A percentile compares a stretch with the other conserved stretches of the same genome.
Evolutionary conservation across 30 jellyfish, hydroid and myxozoan genomes (phyloP).

Genomic region (Cassiopea andromeda): DNA sequence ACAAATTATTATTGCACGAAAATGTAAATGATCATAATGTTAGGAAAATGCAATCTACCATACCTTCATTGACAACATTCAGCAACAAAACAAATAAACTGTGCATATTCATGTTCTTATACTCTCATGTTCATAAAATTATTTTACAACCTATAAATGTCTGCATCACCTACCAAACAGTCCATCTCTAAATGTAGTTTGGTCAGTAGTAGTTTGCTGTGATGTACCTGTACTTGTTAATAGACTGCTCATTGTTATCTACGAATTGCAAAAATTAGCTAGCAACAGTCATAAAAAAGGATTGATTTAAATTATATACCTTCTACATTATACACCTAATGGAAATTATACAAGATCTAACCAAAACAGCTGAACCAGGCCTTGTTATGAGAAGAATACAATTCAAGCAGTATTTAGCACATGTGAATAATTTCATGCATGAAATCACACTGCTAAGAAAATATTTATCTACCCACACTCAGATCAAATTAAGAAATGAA

Average conservation of each 20-base stretch:
- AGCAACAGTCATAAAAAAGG: background rate
- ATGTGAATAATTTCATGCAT: too few species aligned
- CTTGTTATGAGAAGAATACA: too few species aligned
- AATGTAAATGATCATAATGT: too few species aligned
- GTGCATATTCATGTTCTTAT: background rate
- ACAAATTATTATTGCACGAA: too few species aligned
- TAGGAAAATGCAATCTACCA: background rate
- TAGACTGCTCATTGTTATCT: background rate
- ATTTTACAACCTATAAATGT: background rate
- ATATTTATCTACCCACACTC: too few species aligned
- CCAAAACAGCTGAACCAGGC: too few species aligned
- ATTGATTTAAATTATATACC: too few species aligned
- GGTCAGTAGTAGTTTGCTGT: background rate
- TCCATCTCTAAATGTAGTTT: constrained; percentile 2
- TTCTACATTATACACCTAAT: too few species aligned
- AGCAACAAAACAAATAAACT: background rate
- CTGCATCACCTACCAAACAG: background rate
- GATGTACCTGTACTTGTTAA: background rate
- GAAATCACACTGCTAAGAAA: too few species aligned
- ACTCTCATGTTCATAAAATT: background rate
- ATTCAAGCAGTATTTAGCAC: too few species aligned
- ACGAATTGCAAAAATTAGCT: background rate
- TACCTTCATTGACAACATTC: background rate
- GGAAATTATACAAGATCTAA: too few species aligned
- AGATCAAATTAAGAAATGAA: too few species aligned